Base-by-base conservation (phyloP, 2,888 invertebrate species). In the Notodonta ziczac region DNA sequence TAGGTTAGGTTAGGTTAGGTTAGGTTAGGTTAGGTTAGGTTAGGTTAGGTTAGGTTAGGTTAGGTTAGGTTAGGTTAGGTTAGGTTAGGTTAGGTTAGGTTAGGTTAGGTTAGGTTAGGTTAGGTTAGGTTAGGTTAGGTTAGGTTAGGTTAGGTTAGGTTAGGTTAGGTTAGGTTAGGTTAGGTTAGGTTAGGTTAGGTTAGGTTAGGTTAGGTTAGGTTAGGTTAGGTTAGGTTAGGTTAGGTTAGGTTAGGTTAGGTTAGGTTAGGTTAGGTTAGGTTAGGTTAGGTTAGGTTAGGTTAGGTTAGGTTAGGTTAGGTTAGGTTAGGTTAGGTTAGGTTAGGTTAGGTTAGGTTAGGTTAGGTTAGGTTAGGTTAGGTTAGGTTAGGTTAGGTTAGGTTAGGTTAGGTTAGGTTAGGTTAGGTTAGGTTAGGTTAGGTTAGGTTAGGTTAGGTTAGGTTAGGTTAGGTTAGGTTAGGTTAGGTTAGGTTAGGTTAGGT, bases 371-470 rank as follows among this genome's bases (percentile, higher is more conserved):
- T 62, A 62, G 62, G 62, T 62, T 62, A 62, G 62, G 62, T 62
- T 62, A 62, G 62, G 62, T 62, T 62, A 62, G 62, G 62, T 62
- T 62, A 62, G 62, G 62, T 62, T 62, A 62, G 62, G 62, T 62
- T 62, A 62, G 62, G 62, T 62, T 62, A 62, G 61, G 62, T 59
- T 62, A 62, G 62, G 62, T 59, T 62, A 62, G 62, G 62, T 59
- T 62, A 62, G 54, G 70, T 69, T 77, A 61, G 63, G 67, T 63
- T 67, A 57, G 66, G 63, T 62, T 67, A 60, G 59, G 62, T 60
- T 61, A 59, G 62, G 61, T 53, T 70, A 59, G 59, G 64, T 50
- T 72, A 58, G 58, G 63, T 59, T 70, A 62, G 69, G 66, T 64
- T 68, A 62, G 68, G 70, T 60, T 60, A 60, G 58, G 46, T 57